These are phyloP conservation scores for Cyanoderma ruficeps DNA, from an alignment of 2,113 vertebrate species.

Conservation along the genomic window DNA sequence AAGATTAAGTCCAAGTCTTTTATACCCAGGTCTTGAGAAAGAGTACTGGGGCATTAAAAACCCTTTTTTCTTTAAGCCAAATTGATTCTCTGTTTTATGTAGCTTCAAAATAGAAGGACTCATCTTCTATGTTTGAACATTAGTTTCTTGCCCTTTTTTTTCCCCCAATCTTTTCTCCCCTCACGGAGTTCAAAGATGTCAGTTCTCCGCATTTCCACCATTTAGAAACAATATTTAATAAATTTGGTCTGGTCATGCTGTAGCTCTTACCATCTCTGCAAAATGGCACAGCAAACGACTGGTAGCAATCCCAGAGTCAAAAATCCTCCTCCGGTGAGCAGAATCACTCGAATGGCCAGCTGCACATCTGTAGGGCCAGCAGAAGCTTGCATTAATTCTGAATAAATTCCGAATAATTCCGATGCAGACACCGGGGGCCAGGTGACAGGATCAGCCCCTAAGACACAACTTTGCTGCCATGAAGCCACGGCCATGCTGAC, in stretches of 20 bases:
- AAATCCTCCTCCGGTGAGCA: not conserved
- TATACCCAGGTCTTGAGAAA: not conserved
- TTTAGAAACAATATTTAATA: not conserved
- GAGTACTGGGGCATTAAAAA: not conserved
- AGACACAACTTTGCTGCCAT: not conserved
- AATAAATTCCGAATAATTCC: not conserved
- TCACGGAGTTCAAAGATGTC: not conserved
- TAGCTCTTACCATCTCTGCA: slow-evolving; percentile 60
- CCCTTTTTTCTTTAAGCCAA: not conserved
- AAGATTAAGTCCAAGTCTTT: not conserved
- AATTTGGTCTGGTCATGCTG: not conserved
- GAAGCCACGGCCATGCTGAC: not conserved
- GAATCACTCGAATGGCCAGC: slow-evolving; percentile 46
- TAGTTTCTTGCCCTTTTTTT: not conserved
- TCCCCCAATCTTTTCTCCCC: not conserved
- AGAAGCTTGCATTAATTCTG: slow-evolving; percentile 15
- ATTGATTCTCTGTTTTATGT: not conserved
- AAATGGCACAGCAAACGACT: slow-evolving; percentile 21
- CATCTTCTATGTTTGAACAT: not conserved
- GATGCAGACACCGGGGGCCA: not conserved
- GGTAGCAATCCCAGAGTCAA: slow-evolving; percentile 47
- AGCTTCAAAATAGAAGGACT: not conserved
- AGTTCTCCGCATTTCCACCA: not conserved
- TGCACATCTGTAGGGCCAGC: slow-evolving; percentile 54
- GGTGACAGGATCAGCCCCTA: not conserved